Conservation (phyloP, 2,888 invertebrate genomes). For the Cerceris ruficornis region DNA sequence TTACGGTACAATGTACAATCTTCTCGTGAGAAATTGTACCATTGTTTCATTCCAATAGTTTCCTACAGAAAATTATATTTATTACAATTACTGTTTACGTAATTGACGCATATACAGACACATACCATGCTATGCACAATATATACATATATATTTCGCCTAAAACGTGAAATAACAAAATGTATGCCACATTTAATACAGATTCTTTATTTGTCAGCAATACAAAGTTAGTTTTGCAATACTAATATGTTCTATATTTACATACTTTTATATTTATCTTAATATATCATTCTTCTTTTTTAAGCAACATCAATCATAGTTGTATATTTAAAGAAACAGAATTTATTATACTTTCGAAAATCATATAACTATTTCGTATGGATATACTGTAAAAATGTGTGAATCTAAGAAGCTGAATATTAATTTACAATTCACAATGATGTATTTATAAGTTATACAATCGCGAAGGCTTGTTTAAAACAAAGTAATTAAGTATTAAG, state of each 20-base stretch:
- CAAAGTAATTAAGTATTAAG: neutral
- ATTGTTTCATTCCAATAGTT: constrained; percentile 3
- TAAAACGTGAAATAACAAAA: neutral
- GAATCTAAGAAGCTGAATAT: neutral
- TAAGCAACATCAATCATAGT: neutral
- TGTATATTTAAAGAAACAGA: constrained; percentile 17
- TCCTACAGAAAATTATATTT: constrained; percentile 4
- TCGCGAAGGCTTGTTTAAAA: constrained; percentile 2
- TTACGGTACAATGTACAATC: neutral
- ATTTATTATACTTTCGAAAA: constrained; percentile 18
- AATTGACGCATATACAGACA: neutral
- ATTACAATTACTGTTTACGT: neutral
- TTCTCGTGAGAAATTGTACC: neutral
- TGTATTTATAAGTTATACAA: constrained; percentile 3
- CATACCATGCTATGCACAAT: neutral
- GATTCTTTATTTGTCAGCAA: constrained; percentile 3
- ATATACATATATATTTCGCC: neutral
- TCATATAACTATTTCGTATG: constrained; percentile 18
- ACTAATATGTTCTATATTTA: constrained; percentile 3
- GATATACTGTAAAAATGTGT: constrained; percentile 1
- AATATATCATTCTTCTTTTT: constrained; percentile 1
- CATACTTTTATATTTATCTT: constrained; percentile 7
- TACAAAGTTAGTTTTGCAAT: constrained; percentile 15
- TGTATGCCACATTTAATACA: neutral
- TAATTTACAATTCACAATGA: constrained; percentile 2